Percentiles rank a stretch among this genome's conserved stretches.
phyloP scores from a whole-genome alignment of 2,888 invertebrate genomes.

The Scrobipalpa costella region DNA sequence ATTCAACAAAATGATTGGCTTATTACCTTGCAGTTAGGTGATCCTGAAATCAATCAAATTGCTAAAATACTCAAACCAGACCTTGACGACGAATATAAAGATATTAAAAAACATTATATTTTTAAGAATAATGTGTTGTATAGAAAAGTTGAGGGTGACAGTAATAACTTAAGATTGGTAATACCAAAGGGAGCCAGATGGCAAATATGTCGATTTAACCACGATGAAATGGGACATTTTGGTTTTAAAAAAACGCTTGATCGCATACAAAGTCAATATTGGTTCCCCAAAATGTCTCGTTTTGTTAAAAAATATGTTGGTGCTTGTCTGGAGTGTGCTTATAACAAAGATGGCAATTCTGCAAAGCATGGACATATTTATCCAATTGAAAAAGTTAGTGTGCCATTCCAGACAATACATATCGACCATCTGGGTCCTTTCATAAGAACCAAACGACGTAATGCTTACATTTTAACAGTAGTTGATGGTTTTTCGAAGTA shows the following conservation, averaged over 20 bases:
- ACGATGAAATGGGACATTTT: slow-evolving; percentile 56
- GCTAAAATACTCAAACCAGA: no score
- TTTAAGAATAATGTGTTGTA: slow-evolving; percentile 31
- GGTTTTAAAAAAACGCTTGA: slow-evolving; percentile 49
- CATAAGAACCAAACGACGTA: slow-evolving; percentile 43
- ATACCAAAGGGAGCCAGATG: slow-evolving; percentile 43
- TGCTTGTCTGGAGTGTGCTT: slow-evolving; percentile 53
- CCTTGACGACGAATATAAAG: no score
- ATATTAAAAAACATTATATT: slow-evolving; percentile 31
- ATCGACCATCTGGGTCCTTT: slow-evolving; percentile 61
- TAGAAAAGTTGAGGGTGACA: slow-evolving; percentile 27
- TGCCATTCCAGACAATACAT: slow-evolving; percentile 55
- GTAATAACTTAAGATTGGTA: slow-evolving; percentile 43
- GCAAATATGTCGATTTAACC: slow-evolving; percentile 43
- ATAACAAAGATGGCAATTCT: slow-evolving; percentile 42
- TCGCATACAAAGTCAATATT: slow-evolving; percentile 55
- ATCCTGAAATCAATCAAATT: slow-evolving; percentile 29
- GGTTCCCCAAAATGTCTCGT: slow-evolving; percentile 53
- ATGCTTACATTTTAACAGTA: slow-evolving; percentile 42
- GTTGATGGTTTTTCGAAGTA: slow-evolving; percentile 56
- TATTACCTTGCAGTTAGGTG: slow-evolving; percentile 32
- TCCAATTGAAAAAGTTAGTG: slow-evolving; percentile 49
- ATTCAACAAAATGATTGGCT: slow-evolving; percentile 4
- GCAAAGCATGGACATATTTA: slow-evolving; percentile 44
- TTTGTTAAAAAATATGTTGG: slow-evolving; percentile 54